Percentiles rank a stretch among this genome's conserved stretches.
Conservation (phyloP, 92 coral and sea anemone species). For the Galaxea fascicularis region DNA sequence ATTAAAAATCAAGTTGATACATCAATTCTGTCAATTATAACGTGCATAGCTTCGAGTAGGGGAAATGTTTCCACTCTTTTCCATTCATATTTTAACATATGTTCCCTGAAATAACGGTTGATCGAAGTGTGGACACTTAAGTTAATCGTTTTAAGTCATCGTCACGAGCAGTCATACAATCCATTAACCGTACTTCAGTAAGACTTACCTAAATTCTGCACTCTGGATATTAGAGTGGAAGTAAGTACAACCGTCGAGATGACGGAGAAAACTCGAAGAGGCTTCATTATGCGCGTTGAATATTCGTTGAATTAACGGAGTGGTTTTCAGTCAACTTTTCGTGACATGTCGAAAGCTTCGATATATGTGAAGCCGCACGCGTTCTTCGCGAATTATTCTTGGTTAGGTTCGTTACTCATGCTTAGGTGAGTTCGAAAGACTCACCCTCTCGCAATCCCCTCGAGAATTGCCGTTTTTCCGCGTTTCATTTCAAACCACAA, state of each 20-base stretch:
- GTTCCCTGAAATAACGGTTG: too few species aligned
- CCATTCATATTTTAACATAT: too few species aligned
- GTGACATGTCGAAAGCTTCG: neutral
- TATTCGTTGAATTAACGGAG: neutral
- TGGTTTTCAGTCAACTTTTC: neutral
- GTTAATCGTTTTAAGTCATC: too few species aligned
- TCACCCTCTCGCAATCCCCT: neutral
- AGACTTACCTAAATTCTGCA: slow-evolving; percentile 29
- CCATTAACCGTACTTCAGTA: neutral
- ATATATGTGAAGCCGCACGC: neutral
- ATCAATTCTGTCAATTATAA: too few species aligned
- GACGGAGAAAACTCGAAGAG: neutral
- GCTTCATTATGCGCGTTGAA: neutral
- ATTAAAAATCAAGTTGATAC: too few species aligned
- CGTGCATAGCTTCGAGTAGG: too few species aligned
- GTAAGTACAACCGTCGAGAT: neutral
- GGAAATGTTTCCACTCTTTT: too few species aligned
- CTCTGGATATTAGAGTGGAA: neutral
- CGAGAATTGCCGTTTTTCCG: neutral
- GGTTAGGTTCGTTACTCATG: neutral
- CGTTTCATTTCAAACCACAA: neutral
- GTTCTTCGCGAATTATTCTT: neutral
- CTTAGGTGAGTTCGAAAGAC: neutral
- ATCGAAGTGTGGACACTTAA: too few species aligned
- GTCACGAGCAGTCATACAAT: neutral